phyloP scores from a whole-genome alignment of 2,888 invertebrate genomes.

The Synergus umbraculus region DNA sequence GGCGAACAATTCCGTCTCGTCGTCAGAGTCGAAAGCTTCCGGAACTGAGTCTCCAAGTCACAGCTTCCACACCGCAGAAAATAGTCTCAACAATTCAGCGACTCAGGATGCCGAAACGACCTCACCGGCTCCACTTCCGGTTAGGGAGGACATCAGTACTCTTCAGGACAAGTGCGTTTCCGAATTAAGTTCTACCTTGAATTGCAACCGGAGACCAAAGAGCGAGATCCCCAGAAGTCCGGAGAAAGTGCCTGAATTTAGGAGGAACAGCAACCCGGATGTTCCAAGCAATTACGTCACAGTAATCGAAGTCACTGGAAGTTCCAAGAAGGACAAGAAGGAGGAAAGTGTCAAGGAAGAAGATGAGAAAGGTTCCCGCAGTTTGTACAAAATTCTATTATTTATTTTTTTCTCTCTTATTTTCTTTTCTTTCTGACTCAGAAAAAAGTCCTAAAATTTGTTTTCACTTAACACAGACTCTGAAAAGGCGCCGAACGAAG shows the following conservation, averaged over 20 bases:
- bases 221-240: slow-evolving; percentile 75
- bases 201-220: slow-evolving; percentile 71
- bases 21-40: slow-evolving; percentile 76
- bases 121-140: slow-evolving; percentile 71
- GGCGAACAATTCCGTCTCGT: slow-evolving; percentile 71
- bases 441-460: background rate
- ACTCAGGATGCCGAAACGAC: slow-evolving; percentile 61
- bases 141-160: slow-evolving; percentile 73
- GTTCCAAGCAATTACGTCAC: slow-evolving; percentile 86
- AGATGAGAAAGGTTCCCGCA: slow-evolving; percentile 73
- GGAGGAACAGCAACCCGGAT: slow-evolving; percentile 78
- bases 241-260: slow-evolving; percentile 71
- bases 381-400: background rate
- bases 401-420: too few species aligned
- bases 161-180: slow-evolving; percentile 77
- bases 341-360: slow-evolving; percentile 79
- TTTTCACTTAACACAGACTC: slow-evolving; percentile 61
- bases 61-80: slow-evolving; percentile 57
- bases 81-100: slow-evolving; percentile 55
- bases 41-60: slow-evolving; percentile 59
- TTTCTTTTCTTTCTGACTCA: too few species aligned
- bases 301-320: slow-evolving; percentile 92
- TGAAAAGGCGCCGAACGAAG: slow-evolving; percentile 74
- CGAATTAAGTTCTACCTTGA: slow-evolving; percentile 73
- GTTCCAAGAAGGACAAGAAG: slow-evolving; percentile 73